Evolutionary conservation across 2,888 invertebrate species (phyloP).

Genomic region (Graphium colonna): DNA sequence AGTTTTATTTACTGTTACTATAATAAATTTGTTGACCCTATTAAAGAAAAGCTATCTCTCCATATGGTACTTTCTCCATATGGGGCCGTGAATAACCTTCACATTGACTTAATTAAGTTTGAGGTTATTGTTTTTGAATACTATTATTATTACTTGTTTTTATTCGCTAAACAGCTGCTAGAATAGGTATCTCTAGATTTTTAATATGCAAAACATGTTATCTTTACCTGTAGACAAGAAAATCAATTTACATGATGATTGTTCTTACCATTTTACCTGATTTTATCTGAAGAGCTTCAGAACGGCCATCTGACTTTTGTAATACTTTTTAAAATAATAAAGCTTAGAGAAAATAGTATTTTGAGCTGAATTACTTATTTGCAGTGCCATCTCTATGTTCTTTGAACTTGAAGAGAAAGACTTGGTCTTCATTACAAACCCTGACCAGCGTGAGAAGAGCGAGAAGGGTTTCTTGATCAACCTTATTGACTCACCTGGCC

Average conservation of each 20-base stretch:
- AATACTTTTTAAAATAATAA: too few species aligned
- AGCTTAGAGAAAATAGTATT: too few species aligned
- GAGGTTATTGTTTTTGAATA: neutral
- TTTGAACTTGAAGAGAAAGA: conserved; percentile 98
- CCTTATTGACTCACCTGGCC: conserved; percentile 99
- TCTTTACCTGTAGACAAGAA: too few species aligned
- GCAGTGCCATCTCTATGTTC: conserved; percentile 99
- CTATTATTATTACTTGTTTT: neutral
- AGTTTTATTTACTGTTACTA: conserved; percentile 57
- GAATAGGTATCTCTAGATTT: too few species aligned
- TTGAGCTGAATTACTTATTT: too few species aligned
- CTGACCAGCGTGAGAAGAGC: conserved; percentile 93
- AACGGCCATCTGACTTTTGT: conserved; percentile 79
- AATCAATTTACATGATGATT: conserved; percentile 69
- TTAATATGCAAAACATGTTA: too few species aligned
- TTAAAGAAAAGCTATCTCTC: neutral
- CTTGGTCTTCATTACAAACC: conserved; percentile 93
- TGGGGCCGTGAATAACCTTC: conserved; percentile 15
- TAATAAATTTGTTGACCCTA: neutral
- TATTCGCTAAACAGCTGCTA: too few species aligned
- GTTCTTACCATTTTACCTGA: conserved; percentile 75
- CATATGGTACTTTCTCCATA: conserved; percentile 37
- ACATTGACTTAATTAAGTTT: neutral
- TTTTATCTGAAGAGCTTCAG: conserved; percentile 68
- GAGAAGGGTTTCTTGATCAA: conserved; percentile 99